Percentiles rank a stretch among this genome's conserved stretches.
phyloP scores from a whole-genome alignment of 2,113 vertebrate genomes.

The Chamaea fasciata region DNA sequence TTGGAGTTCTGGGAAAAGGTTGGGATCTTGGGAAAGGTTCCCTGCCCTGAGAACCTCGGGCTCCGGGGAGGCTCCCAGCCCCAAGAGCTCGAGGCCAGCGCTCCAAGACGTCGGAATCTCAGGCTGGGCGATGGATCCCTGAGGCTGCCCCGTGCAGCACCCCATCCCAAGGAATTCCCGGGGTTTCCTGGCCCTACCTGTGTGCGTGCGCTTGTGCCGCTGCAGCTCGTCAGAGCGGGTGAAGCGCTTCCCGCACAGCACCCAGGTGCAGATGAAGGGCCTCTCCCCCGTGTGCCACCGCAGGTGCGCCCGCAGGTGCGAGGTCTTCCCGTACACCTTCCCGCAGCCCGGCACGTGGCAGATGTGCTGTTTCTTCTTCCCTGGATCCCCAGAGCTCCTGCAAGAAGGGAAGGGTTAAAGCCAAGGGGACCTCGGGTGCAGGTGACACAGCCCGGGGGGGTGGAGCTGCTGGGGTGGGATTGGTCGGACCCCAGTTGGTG shows the following conservation, averaged over 20 bases:
- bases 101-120: accelerated
- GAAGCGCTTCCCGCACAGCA: constrained; percentile 94
- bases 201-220: constrained; percentile 95
- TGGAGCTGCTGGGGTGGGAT: accelerated
- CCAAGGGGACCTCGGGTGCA: accelerated
- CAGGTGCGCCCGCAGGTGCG: constrained; percentile 91
- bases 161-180: accelerated
- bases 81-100: background rate
- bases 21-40: background rate
- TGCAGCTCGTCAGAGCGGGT: constrained; percentile 94
- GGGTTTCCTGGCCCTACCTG: constrained; percentile 67
- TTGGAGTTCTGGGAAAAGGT: background rate
- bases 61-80: background rate
- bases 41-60: background rate
- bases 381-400: constrained; percentile 80
- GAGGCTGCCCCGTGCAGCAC: background rate
- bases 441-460: background rate
- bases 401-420: background rate
- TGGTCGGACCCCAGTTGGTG: accelerated
- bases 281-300: constrained; percentile 96
- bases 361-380: constrained; percentile 97
- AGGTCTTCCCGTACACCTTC: constrained; percentile 95
- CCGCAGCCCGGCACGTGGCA: constrained; percentile 92
- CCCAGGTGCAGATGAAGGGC: constrained; percentile 90
- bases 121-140: too few species aligned